Evolutionary conservation across 64 coral and sea anemone genomes (phyloP), one percentile per base, ranked within the genome.

Genomic region (Porites australiensis): DNA sequence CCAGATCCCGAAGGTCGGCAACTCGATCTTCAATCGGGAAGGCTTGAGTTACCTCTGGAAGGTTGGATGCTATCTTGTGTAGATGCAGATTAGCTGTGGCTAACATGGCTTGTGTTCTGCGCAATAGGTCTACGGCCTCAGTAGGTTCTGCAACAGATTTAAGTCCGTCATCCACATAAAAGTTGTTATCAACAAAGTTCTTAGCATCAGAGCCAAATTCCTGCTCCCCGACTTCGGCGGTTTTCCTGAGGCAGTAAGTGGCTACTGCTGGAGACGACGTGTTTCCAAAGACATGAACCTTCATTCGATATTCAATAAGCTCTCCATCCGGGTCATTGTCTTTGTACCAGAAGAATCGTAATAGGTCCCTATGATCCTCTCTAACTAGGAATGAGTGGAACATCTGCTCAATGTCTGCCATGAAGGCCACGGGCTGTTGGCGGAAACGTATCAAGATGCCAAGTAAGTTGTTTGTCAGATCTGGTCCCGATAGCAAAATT

Each of bases 321-420:
- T 72, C 15, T 7, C 74, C 75, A 6, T 95, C 93, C 3, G 88
- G 93, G 64, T 95, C 18, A 27, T 91, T 95, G 48, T 81, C 51
- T 16, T 95, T 58, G 46, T 43, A 91, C 88, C 93, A 95, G 10
- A 95, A 54, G 62, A 95, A 95, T 23, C 93, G 63, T 15, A 94
- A 61, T 2, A 94, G 55, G 59, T 94, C 86, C 15, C 88, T 74
- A 72, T 86, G 93, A 2, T 90, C 61, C 15, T 64, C 55, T 12
- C 23, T 3, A 8, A 95, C 73, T 9, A 77, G 47, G 54, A 95
- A 87, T 68, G 88, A 95, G 52, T 91, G 89, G n/a, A 95, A 95
- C 94, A 88, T 95, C 45, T 95, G 88, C 44, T 95, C 93, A 7
- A 91, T 75, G 63, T 91, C 93, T 19, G 82, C 81, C 13, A 95